Percentiles rank a stretch among this genome's conserved stretches.
Conservation (phyloP, 2,888 invertebrate genomes). For the Nineta flava region DNA sequence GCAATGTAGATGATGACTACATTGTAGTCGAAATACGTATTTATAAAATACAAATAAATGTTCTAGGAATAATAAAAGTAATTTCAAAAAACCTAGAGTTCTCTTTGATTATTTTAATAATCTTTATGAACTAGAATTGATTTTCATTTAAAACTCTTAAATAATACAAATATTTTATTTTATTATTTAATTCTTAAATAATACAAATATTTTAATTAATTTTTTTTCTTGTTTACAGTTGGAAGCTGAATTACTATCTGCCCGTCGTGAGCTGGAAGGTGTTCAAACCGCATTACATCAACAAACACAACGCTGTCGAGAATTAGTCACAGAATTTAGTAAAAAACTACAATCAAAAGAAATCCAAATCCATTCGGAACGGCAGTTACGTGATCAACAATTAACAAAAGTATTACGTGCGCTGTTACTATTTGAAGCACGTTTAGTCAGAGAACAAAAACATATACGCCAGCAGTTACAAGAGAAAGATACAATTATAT, state of each 20-base stretch:
- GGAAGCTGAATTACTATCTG: conserved; percentile 41
- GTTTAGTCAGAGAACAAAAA: conserved; percentile 55
- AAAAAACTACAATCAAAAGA: conserved; percentile 42
- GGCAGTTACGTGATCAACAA: conserved; percentile 50
- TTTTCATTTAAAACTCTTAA: too few relatives aligned
- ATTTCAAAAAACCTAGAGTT: too few relatives aligned
- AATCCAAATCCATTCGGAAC: conserved; percentile 41
- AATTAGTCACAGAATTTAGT: conserved; percentile 48
- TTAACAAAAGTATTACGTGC: conserved; percentile 53
- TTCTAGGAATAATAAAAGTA: too few relatives aligned
- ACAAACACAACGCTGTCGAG: conserved; percentile 48
- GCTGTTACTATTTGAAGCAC: conserved; percentile 52
- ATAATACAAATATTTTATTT: too few relatives aligned
- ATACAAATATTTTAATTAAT: not conserved
- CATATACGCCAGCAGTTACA: conserved; percentile 48
- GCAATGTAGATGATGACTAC: too few relatives aligned
- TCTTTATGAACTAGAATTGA: too few relatives aligned
- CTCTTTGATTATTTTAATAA: too few relatives aligned
- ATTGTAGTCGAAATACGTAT: too few relatives aligned
- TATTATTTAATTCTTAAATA: too few relatives aligned
- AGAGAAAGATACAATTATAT: conserved; percentile 56
- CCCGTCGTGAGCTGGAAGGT: conserved; percentile 46
- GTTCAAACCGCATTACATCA: conserved; percentile 48
- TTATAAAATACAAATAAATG: too few relatives aligned
- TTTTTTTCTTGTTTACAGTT: conserved; percentile 37